Conservation (phyloP, 2,888 invertebrate species). For the Dorcus hopei region DNA sequence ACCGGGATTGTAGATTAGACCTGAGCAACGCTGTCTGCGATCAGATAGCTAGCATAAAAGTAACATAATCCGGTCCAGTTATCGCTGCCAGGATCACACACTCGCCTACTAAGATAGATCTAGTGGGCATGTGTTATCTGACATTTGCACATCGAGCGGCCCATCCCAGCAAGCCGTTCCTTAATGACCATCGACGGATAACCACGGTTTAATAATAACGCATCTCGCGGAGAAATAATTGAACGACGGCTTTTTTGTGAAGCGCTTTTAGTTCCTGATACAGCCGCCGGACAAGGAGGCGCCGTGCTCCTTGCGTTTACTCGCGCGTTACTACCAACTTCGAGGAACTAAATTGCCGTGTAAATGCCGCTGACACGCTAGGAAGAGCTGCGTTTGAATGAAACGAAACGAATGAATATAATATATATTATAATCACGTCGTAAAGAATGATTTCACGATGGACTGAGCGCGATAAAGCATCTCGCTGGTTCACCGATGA, state of each 20-base stretch:
- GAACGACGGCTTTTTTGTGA: too few species aligned
- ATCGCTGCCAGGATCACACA: background rate
- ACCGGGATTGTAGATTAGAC: constrained; percentile 1
- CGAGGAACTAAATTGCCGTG: too few species aligned
- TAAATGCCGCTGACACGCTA: too few species aligned
- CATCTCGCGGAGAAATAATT: too few species aligned
- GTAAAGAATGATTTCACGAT: too few species aligned
- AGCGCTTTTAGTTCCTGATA: background rate
- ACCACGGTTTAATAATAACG: too few species aligned
- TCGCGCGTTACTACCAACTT: background rate
- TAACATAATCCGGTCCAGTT: constrained; percentile 5
- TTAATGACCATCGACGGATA: background rate
- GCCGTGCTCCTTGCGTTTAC: constrained; percentile 3
- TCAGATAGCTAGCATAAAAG: constrained; percentile 4
- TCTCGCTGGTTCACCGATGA: background rate
- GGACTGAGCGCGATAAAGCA: too few species aligned
- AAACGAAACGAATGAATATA: too few species aligned
- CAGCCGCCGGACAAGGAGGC: constrained; percentile 4
- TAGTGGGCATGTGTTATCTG: constrained; percentile 8
- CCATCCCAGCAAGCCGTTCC: constrained; percentile 3
- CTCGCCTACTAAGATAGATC: constrained; percentile 9
- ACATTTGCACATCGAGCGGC: constrained; percentile 5
- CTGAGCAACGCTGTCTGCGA: background rate
- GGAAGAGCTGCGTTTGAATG: too few species aligned
- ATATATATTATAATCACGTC: too few species aligned